Evolutionary conservation across 2,797 vertebrate genomes (phyloP), one percentile per base, ranked within the genome.

Genomic region (Oreortyx pictus): DNA sequence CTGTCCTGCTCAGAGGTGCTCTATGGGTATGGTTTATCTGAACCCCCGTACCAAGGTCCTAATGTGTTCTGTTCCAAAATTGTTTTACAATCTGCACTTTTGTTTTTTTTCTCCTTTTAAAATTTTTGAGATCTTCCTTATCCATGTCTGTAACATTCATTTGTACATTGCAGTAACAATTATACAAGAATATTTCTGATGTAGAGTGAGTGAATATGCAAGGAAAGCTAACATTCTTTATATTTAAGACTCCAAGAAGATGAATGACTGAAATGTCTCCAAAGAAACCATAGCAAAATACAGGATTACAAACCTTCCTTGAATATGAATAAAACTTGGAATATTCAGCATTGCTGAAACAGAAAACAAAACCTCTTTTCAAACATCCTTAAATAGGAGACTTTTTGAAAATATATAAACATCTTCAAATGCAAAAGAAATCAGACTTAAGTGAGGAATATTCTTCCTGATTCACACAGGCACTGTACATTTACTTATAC

Each of bases 251-350:
- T 79, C 71, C 37, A 41, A 73, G 33, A 73, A 49, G 11, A 14
- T 57, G 66, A 92, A 67, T 22, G 11, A 25, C 25, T 93, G 64
- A 94, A 93, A 85, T 11, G 41, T 37, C 52, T 88, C 52, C 73
- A 92, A 85, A 90, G 37, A 94, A 92, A 88, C n/a, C 39, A 73
- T 37, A 76, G n/a, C 3, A 68, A 92, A 67, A 6, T 88, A 65
- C 57, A 62, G 7, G 9, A 43, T 84, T 89, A 88, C n/a, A 95
- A 81, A 46, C 2, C 19, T 66, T 29, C 22, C 7, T 50, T 86
- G 20, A 60, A 82, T 46, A 70, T 23, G 23, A 23, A 62, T 81
- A 88, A 88, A 82, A 78, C 35, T n/a, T 74, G 56, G 52, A 39
- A 79, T 33, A 73, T 37, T 18, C 74, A 25, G 68, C 24, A 73